Base-by-base conservation (phyloP, 2,888 invertebrate genomes). In the Ochlodes sylvanus region DNA sequence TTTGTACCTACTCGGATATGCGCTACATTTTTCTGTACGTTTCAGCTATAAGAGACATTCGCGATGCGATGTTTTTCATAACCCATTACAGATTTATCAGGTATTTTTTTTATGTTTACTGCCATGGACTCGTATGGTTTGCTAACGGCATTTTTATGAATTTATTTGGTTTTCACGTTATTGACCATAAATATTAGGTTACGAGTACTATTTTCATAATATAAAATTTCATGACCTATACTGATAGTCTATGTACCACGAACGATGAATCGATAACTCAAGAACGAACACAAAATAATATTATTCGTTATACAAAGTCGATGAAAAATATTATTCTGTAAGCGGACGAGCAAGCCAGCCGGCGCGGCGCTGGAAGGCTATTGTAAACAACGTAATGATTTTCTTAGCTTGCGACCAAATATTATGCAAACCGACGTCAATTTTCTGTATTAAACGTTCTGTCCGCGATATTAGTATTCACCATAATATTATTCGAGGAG, bases 1-100 rank as follows among this genome's bases (percentile, higher is more conserved):
- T 77, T 79, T 78, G 41, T 68, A 52, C 68, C 77, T 80, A 79
- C 75, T 74, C 71, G 72, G 70, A 69, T 71, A 69, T 68, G 69
- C 63, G 60, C 67, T 44, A 55, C 32, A 61, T 44, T 61, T 60
- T 66, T 60, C 17, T 14, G 17, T 42, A 61, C n/a, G 32, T 55
- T 55, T 47, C n/a, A 17, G 38, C 44, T 12, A 47, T 47, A 47
- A 7, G 17, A 5, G 2, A 47, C 12, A 17, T 47, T 47, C 44
- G 44, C 44, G 44, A 12, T 47, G 12, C 2, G 6, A 50, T 50
- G 9, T 19, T 50, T 17, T 47, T 47, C 9, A 47, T 9, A 47
- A 9, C 38, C 38, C 38, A 38, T 38, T 38, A 38, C 12, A 10
- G 38, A 10, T 10, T 38, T 38, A 38, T 38, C 12, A 38, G 1